phyloP scores from a whole-genome alignment of 2,797 vertebrate species.

The Gambelia wislizenii region DNA sequence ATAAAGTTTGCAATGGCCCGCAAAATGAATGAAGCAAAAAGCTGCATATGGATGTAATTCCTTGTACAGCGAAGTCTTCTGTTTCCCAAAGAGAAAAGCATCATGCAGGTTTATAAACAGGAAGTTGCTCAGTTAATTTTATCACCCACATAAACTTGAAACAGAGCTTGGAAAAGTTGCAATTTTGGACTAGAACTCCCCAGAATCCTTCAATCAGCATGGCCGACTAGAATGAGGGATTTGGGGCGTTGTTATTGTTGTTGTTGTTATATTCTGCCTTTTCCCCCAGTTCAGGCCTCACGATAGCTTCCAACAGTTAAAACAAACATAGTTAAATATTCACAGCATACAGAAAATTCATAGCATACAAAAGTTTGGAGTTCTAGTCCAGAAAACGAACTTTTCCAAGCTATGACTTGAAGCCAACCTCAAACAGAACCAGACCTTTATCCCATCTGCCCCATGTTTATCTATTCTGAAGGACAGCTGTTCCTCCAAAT shows the following conservation, averaged over 20 bases:
- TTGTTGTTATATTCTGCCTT: too few relatives aligned
- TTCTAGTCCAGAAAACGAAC: too few relatives aligned
- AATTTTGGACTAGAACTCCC: too few relatives aligned
- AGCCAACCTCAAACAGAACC: too few relatives aligned
- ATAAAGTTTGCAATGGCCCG: conserved; percentile 92
- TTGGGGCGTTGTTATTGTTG: too few relatives aligned
- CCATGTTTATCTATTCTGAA: neutral
- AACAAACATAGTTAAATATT: too few relatives aligned
- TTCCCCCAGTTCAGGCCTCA: too few relatives aligned
- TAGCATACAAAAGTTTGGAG: too few relatives aligned
- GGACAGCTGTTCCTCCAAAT: neutral
- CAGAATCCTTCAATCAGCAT: too few relatives aligned
- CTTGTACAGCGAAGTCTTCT: conserved; percentile 94
- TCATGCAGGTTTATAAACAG: conserved; percentile 8
- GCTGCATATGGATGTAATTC: conserved; percentile 96
- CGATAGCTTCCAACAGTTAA: too few relatives aligned
- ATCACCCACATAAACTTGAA: conserved; percentile 6
- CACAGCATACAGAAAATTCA: too few relatives aligned
- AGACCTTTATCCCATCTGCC: neutral
- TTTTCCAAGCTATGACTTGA: neutral
- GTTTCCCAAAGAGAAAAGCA: conserved; percentile 36
- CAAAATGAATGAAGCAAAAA: conserved; percentile 94
- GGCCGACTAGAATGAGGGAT: too few relatives aligned
- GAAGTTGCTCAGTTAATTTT: neutral
- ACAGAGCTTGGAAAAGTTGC: neutral